Evolutionary conservation across 92 coral and sea anemone species (phyloP), one percentile per base, ranked within the genome.

Genomic region (Porites rus): DNA sequence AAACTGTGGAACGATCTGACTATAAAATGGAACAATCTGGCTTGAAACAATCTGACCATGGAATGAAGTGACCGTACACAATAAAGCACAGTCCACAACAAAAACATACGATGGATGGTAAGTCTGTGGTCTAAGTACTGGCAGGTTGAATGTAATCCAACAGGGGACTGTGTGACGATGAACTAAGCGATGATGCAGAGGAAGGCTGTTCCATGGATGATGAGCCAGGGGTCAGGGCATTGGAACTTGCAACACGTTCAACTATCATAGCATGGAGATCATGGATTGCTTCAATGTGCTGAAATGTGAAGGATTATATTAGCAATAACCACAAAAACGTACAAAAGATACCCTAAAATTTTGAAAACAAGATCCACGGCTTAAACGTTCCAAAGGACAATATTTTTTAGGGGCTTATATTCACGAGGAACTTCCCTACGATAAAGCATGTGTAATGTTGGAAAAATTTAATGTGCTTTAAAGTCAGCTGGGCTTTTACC

Each of bases 171-270:
- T 93, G 97, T 62, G 99, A 96, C 2, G 99, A 93, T 14, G 98
- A 94, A 12, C 94, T 93, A 28, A 91, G 89, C 0, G 99, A 96
- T 11, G 98, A 92, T 31, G 88, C 95, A 18, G 98, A 96, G n/a
- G 98, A 83, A 75, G 96, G 92, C 79, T 97, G 99, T 56, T 97
- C 99, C 74, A 93, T 90, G 2, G 98, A 97, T n/a, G 91, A 86
- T 22, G 93, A 88, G 31, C 92, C 87, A 3, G 94, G 98, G 10
- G 98, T 92, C 8, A 94, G 83, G 0, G 98, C 93, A 69, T 92
- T 97, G 75, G 92, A 85, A 67, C 77, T 93, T 4, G 99, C 98
- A 31, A 95, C 87, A 54, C 96, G 98, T 74, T 97, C 98, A 65
- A 97, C 97, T 75, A 97, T 69, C 20, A 91, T 80, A 72, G 94